These are phyloP conservation scores for Odontomachus brunneus DNA, from an alignment of 1,140 invertebrate genomes.

Conservation along the genomic window DNA sequence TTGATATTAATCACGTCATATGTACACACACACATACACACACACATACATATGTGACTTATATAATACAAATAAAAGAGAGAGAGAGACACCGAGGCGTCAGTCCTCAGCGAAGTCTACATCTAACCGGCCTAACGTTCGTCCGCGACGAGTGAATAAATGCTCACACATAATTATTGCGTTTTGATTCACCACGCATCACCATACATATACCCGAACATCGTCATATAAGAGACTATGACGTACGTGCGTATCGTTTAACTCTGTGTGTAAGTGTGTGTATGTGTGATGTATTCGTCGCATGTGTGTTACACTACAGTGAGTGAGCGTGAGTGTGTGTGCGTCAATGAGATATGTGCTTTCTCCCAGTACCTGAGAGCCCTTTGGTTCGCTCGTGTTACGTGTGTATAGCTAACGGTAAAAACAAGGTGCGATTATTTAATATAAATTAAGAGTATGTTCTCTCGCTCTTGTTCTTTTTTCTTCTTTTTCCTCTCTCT, in stretches of 20 bases:
- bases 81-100: background rate
- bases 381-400: slow-evolving; percentile 33
- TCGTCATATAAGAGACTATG: background rate
- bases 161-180: background rate
- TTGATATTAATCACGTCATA: no score
- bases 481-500: no score
- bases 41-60: background rate
- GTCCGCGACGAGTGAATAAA: background rate
- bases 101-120: background rate
- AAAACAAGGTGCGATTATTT: slow-evolving; percentile 30
- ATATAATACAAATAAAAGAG: background rate
- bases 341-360: slow-evolving; percentile 23
- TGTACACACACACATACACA: no score
- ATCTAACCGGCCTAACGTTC: background rate
- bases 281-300: background rate
- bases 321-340: background rate
- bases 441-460: slow-evolving; percentile 7
- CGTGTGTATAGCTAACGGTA: slow-evolving; percentile 17
- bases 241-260: background rate
- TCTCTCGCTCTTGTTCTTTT: no score
- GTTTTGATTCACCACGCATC: slow-evolving; percentile 22
- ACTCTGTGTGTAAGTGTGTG: background rate
- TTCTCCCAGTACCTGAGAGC: slow-evolving; percentile 31
- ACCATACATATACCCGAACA: slow-evolving; percentile 13
- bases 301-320: background rate